Evolutionary conservation across 2,113 vertebrate genomes (phyloP).

Genomic region (Actenoides hombroni): DNA sequence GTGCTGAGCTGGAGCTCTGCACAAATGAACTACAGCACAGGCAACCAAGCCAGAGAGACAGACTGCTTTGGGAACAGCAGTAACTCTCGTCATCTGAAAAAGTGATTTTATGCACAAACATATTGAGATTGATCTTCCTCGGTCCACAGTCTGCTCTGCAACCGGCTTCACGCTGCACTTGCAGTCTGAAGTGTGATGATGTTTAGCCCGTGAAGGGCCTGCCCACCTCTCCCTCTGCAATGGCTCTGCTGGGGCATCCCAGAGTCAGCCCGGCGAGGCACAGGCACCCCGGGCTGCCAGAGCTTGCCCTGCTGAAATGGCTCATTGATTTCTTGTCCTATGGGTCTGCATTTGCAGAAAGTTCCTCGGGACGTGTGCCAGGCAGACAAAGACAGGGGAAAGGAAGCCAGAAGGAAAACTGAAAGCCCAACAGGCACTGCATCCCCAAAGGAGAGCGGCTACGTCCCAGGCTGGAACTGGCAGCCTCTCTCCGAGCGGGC

Average conservation of each 20-base stretch:
- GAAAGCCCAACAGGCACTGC: not conserved
- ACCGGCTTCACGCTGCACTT: not conserved
- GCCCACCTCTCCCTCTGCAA: not conserved
- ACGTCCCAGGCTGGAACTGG: not conserved
- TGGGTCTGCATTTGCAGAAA: slow-evolving; percentile 34
- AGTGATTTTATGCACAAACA: not conserved
- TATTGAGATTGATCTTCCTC: not conserved
- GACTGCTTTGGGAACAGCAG: not conserved
- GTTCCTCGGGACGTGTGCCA: not conserved
- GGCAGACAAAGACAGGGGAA: slow-evolving; percentile 4
- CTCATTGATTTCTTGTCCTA: slow-evolving; percentile 21
- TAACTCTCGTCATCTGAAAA: not conserved
- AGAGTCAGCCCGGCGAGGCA: not conserved
- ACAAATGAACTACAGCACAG: not conserved
- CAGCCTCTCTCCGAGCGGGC: not conserved
- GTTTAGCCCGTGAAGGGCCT: not conserved
- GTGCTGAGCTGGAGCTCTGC: not conserved
- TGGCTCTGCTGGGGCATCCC: not conserved
- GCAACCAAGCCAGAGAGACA: not conserved
- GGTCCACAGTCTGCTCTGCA: not conserved
- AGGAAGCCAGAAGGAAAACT: slow-evolving; percentile 38
- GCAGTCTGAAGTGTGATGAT: not conserved
- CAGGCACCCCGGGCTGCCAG: not conserved
- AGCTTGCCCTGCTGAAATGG: not conserved
- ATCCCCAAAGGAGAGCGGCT: slow-evolving; percentile 16